Percentiles rank a stretch among this genome's conserved stretches.
phyloP scores from a whole-genome alignment of 2,888 invertebrate species.

The Drosophila recens region DNA sequence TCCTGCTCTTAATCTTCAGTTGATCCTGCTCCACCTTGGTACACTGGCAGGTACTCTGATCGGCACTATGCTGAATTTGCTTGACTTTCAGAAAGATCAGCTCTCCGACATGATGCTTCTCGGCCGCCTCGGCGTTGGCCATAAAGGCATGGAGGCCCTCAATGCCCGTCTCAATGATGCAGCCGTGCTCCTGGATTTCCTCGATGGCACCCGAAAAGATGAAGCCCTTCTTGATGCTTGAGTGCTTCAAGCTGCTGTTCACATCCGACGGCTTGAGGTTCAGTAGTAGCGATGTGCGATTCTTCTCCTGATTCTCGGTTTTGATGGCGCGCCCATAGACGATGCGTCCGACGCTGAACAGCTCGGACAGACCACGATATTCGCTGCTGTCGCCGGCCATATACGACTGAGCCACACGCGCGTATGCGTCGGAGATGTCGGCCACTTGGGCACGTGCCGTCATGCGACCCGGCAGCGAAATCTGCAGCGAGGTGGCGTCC shows the following conservation, averaged over 20 bases:
- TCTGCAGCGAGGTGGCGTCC: constrained; percentile 88
- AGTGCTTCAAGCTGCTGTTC: constrained; percentile 86
- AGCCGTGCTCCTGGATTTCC: constrained; percentile 94
- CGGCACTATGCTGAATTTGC: constrained; percentile 69
- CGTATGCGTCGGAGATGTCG: constrained; percentile 90
- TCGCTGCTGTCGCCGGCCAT: constrained; percentile 66
- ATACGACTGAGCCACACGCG: constrained; percentile 86
- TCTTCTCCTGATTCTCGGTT: constrained; percentile 81
- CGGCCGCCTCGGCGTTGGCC: constrained; percentile 82
- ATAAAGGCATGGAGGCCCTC: constrained; percentile 91
- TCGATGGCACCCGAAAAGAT: constrained; percentile 89
- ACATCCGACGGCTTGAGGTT: constrained; percentile 88
- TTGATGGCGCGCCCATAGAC: constrained; percentile 87
- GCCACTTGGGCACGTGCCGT: constrained; percentile 89
- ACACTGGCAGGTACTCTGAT: constrained; percentile 82
- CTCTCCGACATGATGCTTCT: constrained; percentile 73
- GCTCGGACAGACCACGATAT: constrained; percentile 84
- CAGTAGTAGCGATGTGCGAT: constrained; percentile 85
- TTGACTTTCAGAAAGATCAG: constrained; percentile 82
- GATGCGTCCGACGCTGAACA: constrained; percentile 88
- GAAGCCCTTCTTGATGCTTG: constrained; percentile 87
- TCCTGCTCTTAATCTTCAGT: constrained; percentile 81
- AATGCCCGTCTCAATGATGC: constrained; percentile 92
- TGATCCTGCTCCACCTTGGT: constrained; percentile 63
- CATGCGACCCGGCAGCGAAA: constrained; percentile 90